Evolutionary conservation across 30 jellyfish, hydroid and myxozoan species (phyloP), one percentile per base, ranked within the genome.

Genomic region (Aurelia sp.): DNA sequence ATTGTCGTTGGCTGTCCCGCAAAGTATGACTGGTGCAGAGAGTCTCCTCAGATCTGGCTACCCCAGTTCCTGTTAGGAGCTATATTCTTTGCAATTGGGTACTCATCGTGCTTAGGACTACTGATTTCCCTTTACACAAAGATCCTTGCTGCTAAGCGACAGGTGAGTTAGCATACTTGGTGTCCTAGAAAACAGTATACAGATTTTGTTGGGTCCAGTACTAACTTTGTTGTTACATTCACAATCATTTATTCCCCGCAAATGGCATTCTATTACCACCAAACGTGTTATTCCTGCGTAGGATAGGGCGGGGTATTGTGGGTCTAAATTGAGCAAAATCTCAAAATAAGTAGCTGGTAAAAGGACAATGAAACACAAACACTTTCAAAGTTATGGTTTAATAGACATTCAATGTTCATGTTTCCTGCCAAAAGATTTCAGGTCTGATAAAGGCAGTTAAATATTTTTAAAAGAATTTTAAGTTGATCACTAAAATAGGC

Each of bases 201-300:
- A 27, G 33, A 27, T 27, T 0, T 27, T 0, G 1, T 27, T 27
- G 1, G 33, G 33, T 0, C 33, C 35, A 12, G 66, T 72, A 13
- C 50, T 50, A 13, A 47, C 33, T 58, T 21, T 50, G 17, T 78
- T 80, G 24, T 81, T 73, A 80, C 97, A 89, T 41, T 78, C 89
- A 40, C 97, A 89, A 55, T 65, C 58, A 30, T 75, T 55, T n/a
- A 70, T 77, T 58, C 82, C n/a, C 44, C 96, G 96, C 63, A 89
- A 31, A 38, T 52, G 76, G 67, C 91, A 76, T 16, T 82, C 91
- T 27, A 67, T 77, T 19, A 97, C 84, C 17, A 94, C 92, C 80
- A 92, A 47, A 63, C 88, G 90, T 9, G 90, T 76, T 38, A 88
- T 89, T n/a, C 98, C 97, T 15, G 97, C 98, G 1, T 3, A 38